Percentiles rank a stretch among this genome's conserved stretches.
These are phyloP conservation scores for Gallinago nigripennis DNA, from an alignment of 2,797 vertebrate species.

Conservation along the genomic window DNA sequence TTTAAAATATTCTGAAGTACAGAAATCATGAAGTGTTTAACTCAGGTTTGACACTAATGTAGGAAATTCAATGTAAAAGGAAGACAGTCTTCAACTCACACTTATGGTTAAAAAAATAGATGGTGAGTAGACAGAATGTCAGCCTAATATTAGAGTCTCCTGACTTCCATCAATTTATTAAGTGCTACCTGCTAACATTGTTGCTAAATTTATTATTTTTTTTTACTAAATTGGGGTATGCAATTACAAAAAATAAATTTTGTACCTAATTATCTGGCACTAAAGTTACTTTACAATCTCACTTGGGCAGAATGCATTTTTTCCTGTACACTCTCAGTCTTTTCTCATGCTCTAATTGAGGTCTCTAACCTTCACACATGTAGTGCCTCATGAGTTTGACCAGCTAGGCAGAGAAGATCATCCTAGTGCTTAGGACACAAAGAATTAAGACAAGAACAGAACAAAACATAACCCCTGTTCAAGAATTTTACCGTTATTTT, in stretches of 20 bases:
- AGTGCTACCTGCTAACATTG: conserved; percentile 7
- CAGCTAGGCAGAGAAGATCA: conserved; percentile 46
- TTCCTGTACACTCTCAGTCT: conserved; percentile 42
- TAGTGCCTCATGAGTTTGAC: conserved; percentile 54
- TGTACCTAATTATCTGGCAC: conserved; percentile 14
- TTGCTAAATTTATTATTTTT: not conserved
- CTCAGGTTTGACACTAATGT: conserved; percentile 5
- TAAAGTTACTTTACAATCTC: conserved; percentile 27
- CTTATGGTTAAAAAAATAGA: conserved; percentile 59
- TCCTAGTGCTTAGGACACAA: conserved; percentile 40
- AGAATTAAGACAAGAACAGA: conserved; percentile 45
- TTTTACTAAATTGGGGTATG: not conserved
- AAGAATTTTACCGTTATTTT: conserved; percentile 31
- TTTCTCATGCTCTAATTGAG: conserved; percentile 38
- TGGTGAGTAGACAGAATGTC: conserved; percentile 55
- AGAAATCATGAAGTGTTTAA: conserved; percentile 24
- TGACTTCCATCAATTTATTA: conserved; percentile 16
- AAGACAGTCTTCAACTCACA: conserved; percentile 51
- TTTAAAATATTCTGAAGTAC: conserved; percentile 55
- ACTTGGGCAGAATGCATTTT: conserved; percentile 19
- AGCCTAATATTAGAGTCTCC: conserved; percentile 36
- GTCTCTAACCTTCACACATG: conserved; percentile 42
- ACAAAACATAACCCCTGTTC: conserved; percentile 18
- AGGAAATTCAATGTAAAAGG: conserved; percentile 49
- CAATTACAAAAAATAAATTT: conserved; percentile 17